Evolutionary conservation across 2,888 invertebrate species (phyloP).

Genomic region (Platerodrilus igneus): DNA sequence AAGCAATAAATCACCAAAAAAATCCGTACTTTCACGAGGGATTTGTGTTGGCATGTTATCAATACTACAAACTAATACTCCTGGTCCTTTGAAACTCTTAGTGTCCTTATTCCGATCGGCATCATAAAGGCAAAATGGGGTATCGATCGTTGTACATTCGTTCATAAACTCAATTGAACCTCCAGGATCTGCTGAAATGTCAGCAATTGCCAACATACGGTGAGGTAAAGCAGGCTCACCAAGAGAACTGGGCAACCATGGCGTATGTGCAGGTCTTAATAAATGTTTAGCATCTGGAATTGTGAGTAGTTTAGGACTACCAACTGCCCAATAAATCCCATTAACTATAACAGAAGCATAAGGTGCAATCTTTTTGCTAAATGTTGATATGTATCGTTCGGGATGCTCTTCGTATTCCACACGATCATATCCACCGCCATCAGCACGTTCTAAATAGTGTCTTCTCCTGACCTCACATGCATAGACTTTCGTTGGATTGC

Average conservation of each 20-base stretch:
- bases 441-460: constrained; percentile 89
- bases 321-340: constrained; percentile 98
- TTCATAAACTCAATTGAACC: constrained; percentile 92
- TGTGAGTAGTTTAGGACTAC: constrained; percentile 91
- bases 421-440: constrained; percentile 87
- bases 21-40: constrained; percentile 94
- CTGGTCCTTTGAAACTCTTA: constrained; percentile 93
- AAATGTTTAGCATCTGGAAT: constrained; percentile 97
- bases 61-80: constrained; percentile 98
- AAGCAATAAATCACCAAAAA: constrained; percentile 89
- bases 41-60: constrained; percentile 99
- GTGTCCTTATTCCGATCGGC: constrained; percentile 97
- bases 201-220: constrained; percentile 91
- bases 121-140: constrained; percentile 98
- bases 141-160: constrained; percentile 98
- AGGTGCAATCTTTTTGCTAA: constrained; percentile 95
- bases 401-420: constrained; percentile 88
- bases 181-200: constrained; percentile 98
- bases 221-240: constrained; percentile 87
- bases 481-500: constrained; percentile 93
- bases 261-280: constrained; percentile 80
- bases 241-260: constrained; percentile 87
- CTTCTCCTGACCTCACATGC: constrained; percentile 91
- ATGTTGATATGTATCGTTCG: constrained; percentile 90
- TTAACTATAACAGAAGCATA: constrained; percentile 96